Evolutionary conservation across 2,113 vertebrate species (phyloP).

Genomic region (Pionites leucogaster): DNA sequence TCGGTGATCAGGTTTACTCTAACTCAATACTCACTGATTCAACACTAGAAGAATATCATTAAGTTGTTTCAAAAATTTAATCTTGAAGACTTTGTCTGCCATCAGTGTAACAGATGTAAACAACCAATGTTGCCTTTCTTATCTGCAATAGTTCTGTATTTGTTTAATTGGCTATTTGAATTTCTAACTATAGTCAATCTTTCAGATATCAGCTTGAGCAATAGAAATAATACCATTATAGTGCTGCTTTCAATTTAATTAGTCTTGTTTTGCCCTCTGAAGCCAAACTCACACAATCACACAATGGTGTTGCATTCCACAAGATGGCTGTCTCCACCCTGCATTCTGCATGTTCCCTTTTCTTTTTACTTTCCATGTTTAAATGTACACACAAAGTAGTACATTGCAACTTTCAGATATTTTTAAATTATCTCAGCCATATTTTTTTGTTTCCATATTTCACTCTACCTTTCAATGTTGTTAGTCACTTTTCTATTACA

Average conservation of each 20-base stretch:
- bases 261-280: neutral
- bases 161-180: neutral
- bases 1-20: neutral
- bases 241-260: neutral
- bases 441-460: neutral
- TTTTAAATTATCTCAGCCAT: neutral
- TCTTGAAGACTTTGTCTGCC: neutral
- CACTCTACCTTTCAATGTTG: neutral
- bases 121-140: neutral
- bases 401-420: neutral
- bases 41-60: neutral
- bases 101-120: neutral
- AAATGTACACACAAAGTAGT: neutral
- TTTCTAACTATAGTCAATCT: neutral
- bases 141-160: neutral
- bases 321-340: neutral
- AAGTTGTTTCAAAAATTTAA: neutral
- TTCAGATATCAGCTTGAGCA: neutral
- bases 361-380: neutral
- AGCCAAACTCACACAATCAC: neutral
- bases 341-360: neutral
- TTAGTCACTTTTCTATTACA: slow-evolving; percentile 15
- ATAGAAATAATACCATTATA: neutral
- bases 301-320: neutral
- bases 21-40: neutral